Evolutionary conservation across 2,888 invertebrate species (phyloP).

Genomic region (Hyles lineata): DNA sequence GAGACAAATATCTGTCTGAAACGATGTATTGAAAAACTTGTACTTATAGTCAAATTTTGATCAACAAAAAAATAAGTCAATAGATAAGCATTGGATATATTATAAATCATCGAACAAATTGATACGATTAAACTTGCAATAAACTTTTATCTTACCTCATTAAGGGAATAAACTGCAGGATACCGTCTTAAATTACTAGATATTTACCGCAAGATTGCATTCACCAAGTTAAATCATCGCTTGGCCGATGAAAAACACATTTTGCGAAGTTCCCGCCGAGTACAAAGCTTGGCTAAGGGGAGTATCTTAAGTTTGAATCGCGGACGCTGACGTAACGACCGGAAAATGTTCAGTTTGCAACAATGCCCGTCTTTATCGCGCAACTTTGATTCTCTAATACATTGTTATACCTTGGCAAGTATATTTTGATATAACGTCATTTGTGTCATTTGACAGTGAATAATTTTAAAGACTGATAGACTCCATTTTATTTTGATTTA

Average conservation of each 20-base stretch:
- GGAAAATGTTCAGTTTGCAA: slow-evolving; percentile 15
- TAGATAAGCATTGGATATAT: background rate
- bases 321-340: slow-evolving; percentile 22
- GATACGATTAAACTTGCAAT: slow-evolving; percentile 11
- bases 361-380: background rate
- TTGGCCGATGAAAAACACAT: slow-evolving; percentile 25
- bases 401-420: too few relatives aligned
- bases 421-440: too few relatives aligned
- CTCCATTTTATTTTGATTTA: too few relatives aligned
- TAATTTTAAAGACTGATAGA: too few relatives aligned
- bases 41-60: background rate
- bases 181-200: slow-evolving; percentile 3
- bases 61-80: background rate
- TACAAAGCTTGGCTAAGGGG: slow-evolving; percentile 5
- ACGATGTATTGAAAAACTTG: too few relatives aligned
- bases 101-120: background rate
- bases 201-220: slow-evolving; percentile 24
- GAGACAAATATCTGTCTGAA: background rate
- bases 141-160: slow-evolving; percentile 26
- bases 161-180: slow-evolving; percentile 32
- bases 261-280: slow-evolving; percentile 14
- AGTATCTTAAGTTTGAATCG: slow-evolving; percentile 22
- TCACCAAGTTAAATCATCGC: slow-evolving; percentile 22
- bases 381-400: slow-evolving; percentile 2
- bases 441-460: too few relatives aligned